Evolutionary conservation across 2,888 invertebrate species (phyloP), one percentile per base, ranked within the genome.

Genomic region (Tetranychus truncatus): DNA sequence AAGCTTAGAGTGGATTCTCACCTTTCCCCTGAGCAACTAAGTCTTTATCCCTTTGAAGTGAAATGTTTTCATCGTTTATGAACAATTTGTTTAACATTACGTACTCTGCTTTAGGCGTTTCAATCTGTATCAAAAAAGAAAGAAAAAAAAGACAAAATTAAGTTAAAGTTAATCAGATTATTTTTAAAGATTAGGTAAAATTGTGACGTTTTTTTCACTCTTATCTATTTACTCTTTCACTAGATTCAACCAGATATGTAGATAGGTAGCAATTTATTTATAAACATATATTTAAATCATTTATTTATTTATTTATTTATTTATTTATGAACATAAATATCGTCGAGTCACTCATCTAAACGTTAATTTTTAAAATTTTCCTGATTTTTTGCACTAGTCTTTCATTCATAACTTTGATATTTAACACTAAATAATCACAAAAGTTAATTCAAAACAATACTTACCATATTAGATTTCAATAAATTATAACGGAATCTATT

Each of bases 381-480:
- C 34, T 34, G 34, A 34, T 34, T 34, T 34, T 34, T 34, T 34
- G 34, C 34, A 34, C 34, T 34, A 34, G 34, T 34, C 34, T 34
- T 34, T 34, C 34, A 34, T 34, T 34, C 34, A 34, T 34, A 34
- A 34, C 34, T 34, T 4, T 34, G 34, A 34, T 34, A 34, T 3
- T 34, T 34, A 34, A 34, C 24, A 34, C 34, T 34, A 34, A 34
- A 34, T 66, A 66, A 66, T 6, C 66, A 15, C n/a, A 66, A 66
- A 66, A 11, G 1, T 66, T 7, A 4, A 66, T 66, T 18, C 18
- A 66, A 66, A 66, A 20, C n/a, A 66, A 20, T 69, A 77, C 81
- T 78, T 83, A 91, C 90, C 88, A 88, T 89, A 81, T 90, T 89
- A 80, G 91, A 90, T 83, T 89, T 88, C 79, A 89, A 84, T 74